Conservation (phyloP, 2,888 invertebrate genomes). For the Rhamphomyia laevipes region DNA sequence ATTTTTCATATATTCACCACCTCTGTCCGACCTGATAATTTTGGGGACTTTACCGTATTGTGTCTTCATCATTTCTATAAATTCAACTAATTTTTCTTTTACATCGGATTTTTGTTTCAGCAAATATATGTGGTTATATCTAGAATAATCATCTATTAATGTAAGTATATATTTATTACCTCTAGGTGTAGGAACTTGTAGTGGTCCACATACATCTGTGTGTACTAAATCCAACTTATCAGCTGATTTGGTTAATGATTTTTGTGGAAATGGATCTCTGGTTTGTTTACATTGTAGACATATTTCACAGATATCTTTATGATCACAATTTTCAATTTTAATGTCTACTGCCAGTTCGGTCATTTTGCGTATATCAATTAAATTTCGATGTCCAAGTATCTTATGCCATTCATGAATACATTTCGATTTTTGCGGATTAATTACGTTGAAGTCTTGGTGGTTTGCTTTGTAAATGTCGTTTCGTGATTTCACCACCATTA, state of each 20-base stretch:
- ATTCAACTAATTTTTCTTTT: constrained; percentile 2
- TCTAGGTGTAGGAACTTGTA: constrained; percentile 18
- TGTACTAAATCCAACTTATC: constrained; percentile 20
- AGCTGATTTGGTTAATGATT: constrained; percentile 8
- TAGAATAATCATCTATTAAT: constrained; percentile 23
- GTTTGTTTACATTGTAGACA: constrained; percentile 19
- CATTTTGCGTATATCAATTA: constrained; percentile 8
- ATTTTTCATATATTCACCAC: constrained; percentile 19
- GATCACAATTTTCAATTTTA: constrained; percentile 9
- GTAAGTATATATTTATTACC: constrained; percentile 21
- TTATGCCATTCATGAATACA: constrained; percentile 15
- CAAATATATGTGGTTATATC: constrained; percentile 18
- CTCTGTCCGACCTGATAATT: constrained; percentile 6
- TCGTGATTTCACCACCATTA: constrained; percentile 1
- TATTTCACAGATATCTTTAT: constrained; percentile 8
- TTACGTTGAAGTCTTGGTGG: not conserved
- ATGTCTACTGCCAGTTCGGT: constrained; percentile 4
- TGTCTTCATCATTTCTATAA: constrained; percentile 5
- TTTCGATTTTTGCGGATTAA: constrained; percentile 2
- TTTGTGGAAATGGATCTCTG: constrained; percentile 17
- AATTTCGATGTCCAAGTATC: constrained; percentile 13
- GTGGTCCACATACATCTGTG: constrained; percentile 24
- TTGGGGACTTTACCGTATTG: constrained; percentile 3
- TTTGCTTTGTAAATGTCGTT: constrained; percentile 4
- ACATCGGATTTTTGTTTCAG: constrained; percentile 11